A percentile compares a stretch with the other conserved stretches of the same genome.
These are phyloP conservation scores for Zaprionus ornatus DNA, from an alignment of 1,140 invertebrate species.

Conservation along the genomic window DNA sequence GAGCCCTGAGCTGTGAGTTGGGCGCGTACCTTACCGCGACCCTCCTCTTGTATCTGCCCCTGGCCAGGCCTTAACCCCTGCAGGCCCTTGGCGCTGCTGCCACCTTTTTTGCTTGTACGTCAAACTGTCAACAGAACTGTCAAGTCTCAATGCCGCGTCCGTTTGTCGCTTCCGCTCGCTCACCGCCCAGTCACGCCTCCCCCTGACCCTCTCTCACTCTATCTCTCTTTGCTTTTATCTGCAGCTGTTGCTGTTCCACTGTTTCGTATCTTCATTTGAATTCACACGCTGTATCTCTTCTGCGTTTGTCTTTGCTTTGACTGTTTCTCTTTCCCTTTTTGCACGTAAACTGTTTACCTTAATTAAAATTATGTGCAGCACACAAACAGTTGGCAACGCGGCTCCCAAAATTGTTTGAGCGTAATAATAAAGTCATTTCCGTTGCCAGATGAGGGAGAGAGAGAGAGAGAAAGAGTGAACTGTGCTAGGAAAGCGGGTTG, in stretches of 20 bases:
- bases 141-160: slow-evolving; percentile 44
- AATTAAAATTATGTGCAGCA: slow-evolving; percentile 63
- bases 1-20: slow-evolving; percentile 23
- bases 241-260: slow-evolving; percentile 2
- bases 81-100: background rate
- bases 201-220: background rate
- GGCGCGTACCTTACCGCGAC: background rate
- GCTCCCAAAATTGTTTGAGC: slow-evolving; percentile 51
- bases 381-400: slow-evolving; percentile 54
- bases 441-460: slow-evolving; percentile 32
- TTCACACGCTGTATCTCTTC: slow-evolving; percentile 39
- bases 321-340: slow-evolving; percentile 27
- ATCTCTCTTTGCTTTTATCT: background rate
- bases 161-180: background rate
- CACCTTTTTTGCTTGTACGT: slow-evolving; percentile 26
- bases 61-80: background rate
- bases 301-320: slow-evolving; percentile 13
- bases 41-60: background rate
- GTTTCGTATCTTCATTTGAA: slow-evolving; percentile 45
- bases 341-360: slow-evolving; percentile 64
- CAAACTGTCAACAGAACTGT: slow-evolving; percentile 53
- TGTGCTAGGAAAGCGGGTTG: background rate
- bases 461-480: background rate
- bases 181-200: background rate
- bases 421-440: slow-evolving; percentile 65